Evolutionary conservation across 1,140 invertebrate genomes (phyloP).

Genomic region (Steinernema khuongi): DNA sequence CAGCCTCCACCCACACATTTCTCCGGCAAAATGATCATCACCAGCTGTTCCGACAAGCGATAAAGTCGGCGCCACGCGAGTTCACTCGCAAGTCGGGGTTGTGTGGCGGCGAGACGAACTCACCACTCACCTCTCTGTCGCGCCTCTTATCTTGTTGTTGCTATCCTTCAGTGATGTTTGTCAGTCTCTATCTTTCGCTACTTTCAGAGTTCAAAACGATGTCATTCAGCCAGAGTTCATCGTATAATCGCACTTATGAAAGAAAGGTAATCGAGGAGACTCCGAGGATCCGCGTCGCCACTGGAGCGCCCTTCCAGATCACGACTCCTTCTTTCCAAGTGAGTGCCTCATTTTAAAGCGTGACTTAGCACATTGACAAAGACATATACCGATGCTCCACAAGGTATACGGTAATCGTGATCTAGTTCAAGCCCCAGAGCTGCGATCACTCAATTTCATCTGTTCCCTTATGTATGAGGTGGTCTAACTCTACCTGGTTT

Average conservation of each 20-base stretch:
- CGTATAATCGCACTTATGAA: constrained; percentile 38
- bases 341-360: constrained; percentile 10
- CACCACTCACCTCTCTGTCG: background rate
- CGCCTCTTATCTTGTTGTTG: background rate
- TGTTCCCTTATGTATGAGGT: too few relatives aligned
- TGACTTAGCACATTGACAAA: background rate
- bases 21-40: background rate
- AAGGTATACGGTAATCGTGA: too few relatives aligned
- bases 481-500: too few relatives aligned
- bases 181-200: background rate
- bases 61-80: constrained; percentile 4
- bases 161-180: background rate
- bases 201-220: background rate
- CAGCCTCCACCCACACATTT: background rate
- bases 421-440: too few relatives aligned
- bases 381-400: background rate
- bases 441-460: too few relatives aligned
- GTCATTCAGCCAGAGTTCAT: constrained; percentile 30
- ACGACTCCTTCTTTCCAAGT: constrained; percentile 16
- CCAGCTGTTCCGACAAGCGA: constrained; percentile 4
- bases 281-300: constrained; percentile 26
- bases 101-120: background rate
- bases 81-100: background rate
- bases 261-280: constrained; percentile 33
- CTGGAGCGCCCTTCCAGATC: constrained; percentile 7